Percentiles rank a stretch among this genome's conserved stretches.
Evolutionary conservation across 2,888 invertebrate species (phyloP).

Genomic region (Anoplius nigerrimus): DNA sequence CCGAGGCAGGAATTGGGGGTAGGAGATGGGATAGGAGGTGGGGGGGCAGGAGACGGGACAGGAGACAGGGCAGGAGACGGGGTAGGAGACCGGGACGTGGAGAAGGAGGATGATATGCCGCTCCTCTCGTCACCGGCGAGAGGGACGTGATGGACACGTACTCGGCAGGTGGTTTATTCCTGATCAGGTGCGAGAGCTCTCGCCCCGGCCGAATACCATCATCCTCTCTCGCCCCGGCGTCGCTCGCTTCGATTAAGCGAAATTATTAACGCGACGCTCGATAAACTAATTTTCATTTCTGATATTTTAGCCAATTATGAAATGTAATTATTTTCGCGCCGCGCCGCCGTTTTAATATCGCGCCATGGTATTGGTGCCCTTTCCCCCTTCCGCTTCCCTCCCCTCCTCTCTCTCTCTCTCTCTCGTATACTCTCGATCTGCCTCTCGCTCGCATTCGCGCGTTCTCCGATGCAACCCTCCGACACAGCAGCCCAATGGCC

Average conservation of each 20-base stretch:
- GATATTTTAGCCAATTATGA: conserved; percentile 70
- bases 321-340: conserved; percentile 70
- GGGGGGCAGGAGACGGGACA: too few species aligned
- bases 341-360: conserved; percentile 66
- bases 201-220: conserved; percentile 47
- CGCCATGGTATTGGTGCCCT: conserved; percentile 53
- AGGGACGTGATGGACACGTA: neutral
- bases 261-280: conserved; percentile 67
- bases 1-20: neutral
- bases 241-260: conserved; percentile 64
- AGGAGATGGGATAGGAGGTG: neutral
- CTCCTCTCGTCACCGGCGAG: neutral
- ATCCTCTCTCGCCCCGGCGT: conserved; percentile 39
- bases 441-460: too few species aligned
- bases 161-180: conserved; percentile 51
- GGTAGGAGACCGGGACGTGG: neutral
- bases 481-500: neutral
- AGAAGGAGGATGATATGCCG: neutral
- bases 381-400: conserved; percentile 28
- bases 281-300: conserved; percentile 69
- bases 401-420: too few species aligned
- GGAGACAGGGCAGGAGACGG: too few species aligned
- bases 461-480: too few species aligned
- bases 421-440: too few species aligned
- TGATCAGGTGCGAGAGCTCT: conserved; percentile 44